Evolutionary conservation across 2,113 vertebrate genomes (phyloP).

Genomic region (Tenrec ecaudatus): DNA sequence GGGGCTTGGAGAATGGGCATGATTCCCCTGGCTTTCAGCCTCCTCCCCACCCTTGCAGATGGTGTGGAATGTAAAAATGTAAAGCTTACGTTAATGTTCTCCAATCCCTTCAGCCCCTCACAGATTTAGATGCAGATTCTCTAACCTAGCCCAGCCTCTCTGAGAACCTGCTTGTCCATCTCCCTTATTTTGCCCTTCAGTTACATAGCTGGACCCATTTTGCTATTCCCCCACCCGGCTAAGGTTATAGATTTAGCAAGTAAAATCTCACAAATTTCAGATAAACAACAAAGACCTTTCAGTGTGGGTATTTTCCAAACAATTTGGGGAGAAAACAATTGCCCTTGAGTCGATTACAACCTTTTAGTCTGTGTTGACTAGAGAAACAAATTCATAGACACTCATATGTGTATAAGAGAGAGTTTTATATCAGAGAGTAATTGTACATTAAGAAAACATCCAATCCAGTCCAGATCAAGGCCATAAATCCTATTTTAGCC

Average conservation of each 20-base stretch:
- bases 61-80: not conserved
- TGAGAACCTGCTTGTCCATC: not conserved
- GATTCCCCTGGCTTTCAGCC: no score
- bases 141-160: no score
- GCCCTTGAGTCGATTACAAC: not conserved
- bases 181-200: no score
- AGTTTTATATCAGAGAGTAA: no score
- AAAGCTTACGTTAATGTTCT: not conserved
- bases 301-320: not conserved
- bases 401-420: no score
- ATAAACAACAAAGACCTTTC: not conserved
- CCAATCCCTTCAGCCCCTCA: not conserved
- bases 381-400: no score
- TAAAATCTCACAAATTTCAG: constrained; percentile 21
- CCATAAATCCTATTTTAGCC: no score
- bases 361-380: no score
- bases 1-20: not conserved
- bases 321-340: not conserved
- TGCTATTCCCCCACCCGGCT: not conserved
- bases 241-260: not conserved
- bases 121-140: not conserved
- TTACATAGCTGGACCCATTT: not conserved
- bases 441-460: no score
- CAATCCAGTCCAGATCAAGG: no score
- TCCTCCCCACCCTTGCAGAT: not conserved